Evolutionary conservation across 1,140 invertebrate species (phyloP), one percentile per base, ranked within the genome.

Genomic region (Drosophila biarmipes): DNA sequence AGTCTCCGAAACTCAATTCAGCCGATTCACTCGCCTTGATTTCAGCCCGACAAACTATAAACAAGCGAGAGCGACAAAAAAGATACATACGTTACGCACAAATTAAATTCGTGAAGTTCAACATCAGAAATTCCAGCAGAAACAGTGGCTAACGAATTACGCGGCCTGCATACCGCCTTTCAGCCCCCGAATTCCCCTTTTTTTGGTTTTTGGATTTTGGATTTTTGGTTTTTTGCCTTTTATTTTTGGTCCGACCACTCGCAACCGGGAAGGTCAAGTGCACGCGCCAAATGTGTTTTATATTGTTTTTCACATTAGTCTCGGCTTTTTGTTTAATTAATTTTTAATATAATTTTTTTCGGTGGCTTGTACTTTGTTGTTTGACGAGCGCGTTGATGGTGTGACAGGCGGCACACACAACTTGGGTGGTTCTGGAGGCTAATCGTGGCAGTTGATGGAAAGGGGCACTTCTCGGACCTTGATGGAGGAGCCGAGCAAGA

Each of bases 271-370:
- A 69, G 67, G 67, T 71, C 67, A 71, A 71, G 67, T 71, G 63
- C 67, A 71, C 40, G 67, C 67, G 67, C 67, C 67, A 71, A 71
- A 69, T 71, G 67, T 71, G 64, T 71, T 71, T 71, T 69, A 71
- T 71, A 71, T 56, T 71, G 64, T 71, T 69, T 71, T 56, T 56
- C 19, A 71, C 67, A 71, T 69, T 48, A 69, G 67, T 56, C 51
- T 31, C 21, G 43, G 55, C 67, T 69, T 71, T 68, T 71, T 71
- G 64, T 71, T 71, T 71, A 71, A 71, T 71, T 71, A 71, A 71
- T 71, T 71, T 69, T 71, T 56, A 71, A 71, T 71, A 71, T 29
- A 38, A 69, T 48, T 69, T 69, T 67, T 54, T 56, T 17, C 42
- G 42, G 40, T 56, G 49, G 42, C 51, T 55, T 56, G 63, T 48